Evolutionary conservation across 2,797 vertebrate species (phyloP).

Genomic region (Nyctibius grandis): DNA sequence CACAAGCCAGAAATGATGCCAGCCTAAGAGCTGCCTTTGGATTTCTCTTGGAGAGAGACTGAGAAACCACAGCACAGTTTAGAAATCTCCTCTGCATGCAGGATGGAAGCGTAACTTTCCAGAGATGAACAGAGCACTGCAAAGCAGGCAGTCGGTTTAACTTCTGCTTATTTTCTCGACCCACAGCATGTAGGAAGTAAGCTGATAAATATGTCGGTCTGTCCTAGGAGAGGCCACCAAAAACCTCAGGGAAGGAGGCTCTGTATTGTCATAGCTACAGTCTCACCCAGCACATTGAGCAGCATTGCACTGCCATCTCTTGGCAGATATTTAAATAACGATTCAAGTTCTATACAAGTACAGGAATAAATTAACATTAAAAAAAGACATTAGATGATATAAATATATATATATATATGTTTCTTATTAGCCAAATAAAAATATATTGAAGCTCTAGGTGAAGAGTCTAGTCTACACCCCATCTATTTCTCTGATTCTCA

Average conservation of each 20-base stretch:
- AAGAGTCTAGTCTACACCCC: neutral
- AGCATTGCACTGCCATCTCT: conserved; percentile 67
- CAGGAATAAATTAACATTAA: neutral
- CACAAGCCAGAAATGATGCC: neutral
- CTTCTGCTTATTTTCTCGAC: neutral
- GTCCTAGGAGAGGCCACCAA: neutral
- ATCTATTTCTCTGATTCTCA: neutral
- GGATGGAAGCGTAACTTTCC: no score
- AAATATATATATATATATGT: rapidly evolving
- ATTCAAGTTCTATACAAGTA: neutral
- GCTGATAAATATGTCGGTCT: neutral
- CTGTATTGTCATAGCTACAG: neutral
- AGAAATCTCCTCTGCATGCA: rapidly evolving
- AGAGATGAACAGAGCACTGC: neutral
- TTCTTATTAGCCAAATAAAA: neutral
- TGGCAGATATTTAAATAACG: neutral
- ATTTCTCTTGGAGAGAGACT: neutral
- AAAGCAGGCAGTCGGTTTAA: neutral
- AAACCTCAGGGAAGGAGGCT: neutral
- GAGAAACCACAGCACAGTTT: neutral
- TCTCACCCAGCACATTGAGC: neutral
- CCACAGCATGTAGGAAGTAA: neutral
- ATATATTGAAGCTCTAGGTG: rapidly evolving
- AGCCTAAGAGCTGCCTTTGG: neutral
- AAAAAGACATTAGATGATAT: neutral